A percentile compares a stretch with the other conserved stretches of the same genome.
These are phyloP conservation scores for Sander vitreus DNA, from an alignment of 2,113 vertebrate genomes.

Conservation along the genomic window DNA sequence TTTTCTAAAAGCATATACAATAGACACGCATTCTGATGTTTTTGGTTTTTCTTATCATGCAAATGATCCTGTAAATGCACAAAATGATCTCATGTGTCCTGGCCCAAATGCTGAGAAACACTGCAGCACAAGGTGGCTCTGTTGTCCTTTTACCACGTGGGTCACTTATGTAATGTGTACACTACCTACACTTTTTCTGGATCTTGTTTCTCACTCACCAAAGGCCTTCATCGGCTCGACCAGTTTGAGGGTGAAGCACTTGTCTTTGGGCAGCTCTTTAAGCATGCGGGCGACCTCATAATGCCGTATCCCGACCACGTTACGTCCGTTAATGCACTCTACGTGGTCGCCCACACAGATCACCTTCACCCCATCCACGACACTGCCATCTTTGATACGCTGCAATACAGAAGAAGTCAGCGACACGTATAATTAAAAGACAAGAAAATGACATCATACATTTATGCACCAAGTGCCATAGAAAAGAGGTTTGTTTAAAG, in stretches of 20 bases:
- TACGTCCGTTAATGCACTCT: slow-evolving; percentile 91
- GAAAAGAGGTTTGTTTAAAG: slow-evolving; percentile 7
- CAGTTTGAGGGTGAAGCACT: slow-evolving; percentile 89
- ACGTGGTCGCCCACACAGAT: slow-evolving; percentile 94
- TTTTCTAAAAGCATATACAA: not conserved
- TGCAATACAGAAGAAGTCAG: slow-evolving; percentile 57
- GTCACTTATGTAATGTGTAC: not conserved
- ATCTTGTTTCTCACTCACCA: slow-evolving; percentile 86
- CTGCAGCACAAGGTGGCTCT: not conserved
- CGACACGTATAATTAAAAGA: not conserved
- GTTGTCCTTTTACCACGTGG: not conserved
- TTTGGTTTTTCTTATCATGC: not conserved
- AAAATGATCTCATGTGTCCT: not conserved
- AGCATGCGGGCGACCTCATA: slow-evolving; percentile 96
- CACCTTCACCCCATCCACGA: slow-evolving; percentile 89
- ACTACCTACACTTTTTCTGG: not conserved
- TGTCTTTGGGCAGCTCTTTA: slow-evolving; percentile 90
- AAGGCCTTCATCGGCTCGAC: slow-evolving; percentile 96
- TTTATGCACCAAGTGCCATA: not conserved
- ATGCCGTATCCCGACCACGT: slow-evolving; percentile 89
- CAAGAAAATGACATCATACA: not conserved
- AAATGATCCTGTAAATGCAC: not conserved
- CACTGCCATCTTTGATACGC: slow-evolving; percentile 93
- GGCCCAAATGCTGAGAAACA: not conserved
- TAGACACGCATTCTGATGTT: not conserved